phyloP scores from a whole-genome alignment of 2,888 invertebrate species.

The Calliphora vomitoria region DNA sequence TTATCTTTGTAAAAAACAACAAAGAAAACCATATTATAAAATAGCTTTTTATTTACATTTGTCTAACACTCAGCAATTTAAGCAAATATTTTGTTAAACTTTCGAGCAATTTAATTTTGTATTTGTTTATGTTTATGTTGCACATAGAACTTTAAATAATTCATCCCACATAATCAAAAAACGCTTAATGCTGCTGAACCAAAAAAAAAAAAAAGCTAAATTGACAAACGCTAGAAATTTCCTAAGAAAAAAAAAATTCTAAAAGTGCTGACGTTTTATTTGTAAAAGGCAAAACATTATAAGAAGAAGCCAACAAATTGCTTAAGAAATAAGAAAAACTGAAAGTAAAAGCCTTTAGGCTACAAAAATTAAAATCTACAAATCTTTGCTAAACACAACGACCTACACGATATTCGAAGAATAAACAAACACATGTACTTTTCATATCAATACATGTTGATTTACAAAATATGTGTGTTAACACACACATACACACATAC shows the following conservation, averaged over 20 bases:
- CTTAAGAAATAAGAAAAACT: neutral
- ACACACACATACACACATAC: neutral
- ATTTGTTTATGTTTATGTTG: slow-evolving; percentile 2
- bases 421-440: slow-evolving; percentile 8
- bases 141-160: slow-evolving; percentile 6
- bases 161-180: slow-evolving; percentile 20
- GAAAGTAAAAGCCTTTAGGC: slow-evolving; percentile 23
- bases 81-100: neutral
- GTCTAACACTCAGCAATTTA: neutral
- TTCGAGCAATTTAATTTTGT: neutral
- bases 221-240: slow-evolving; percentile 8
- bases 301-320: slow-evolving; percentile 16
- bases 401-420: neutral
- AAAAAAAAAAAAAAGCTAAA: neutral
- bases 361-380: slow-evolving; percentile 29
- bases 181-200: neutral
- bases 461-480: neutral
- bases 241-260: neutral
- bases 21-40: neutral
- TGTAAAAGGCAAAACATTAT: neutral
- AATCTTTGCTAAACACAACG: slow-evolving; percentile 22
- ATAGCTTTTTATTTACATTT: slow-evolving; percentile 12
- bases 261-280: slow-evolving; percentile 31
- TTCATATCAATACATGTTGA: neutral
- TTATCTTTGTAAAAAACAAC: neutral